phyloP scores from a whole-genome alignment of 2,797 vertebrate genomes.

The Spheniscus humboldti region DNA sequence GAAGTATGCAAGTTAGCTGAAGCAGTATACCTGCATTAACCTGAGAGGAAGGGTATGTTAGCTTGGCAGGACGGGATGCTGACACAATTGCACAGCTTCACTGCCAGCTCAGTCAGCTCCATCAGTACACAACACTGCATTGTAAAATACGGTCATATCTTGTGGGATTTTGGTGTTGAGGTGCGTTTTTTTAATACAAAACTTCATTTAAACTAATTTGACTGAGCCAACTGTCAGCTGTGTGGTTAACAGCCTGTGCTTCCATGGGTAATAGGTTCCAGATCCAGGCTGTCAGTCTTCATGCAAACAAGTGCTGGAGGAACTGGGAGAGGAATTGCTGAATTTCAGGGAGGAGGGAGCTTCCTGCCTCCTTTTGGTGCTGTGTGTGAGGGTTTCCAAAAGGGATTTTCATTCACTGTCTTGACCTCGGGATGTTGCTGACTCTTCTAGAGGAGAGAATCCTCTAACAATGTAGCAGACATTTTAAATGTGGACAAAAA shows the following conservation, averaged over 20 bases:
- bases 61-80: background rate
- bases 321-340: background rate
- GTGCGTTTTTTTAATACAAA: background rate
- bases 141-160: background rate
- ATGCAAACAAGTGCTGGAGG: constrained; percentile 6
- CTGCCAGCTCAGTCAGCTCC: background rate
- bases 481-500: background rate
- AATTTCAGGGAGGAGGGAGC: background rate
- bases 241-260: constrained; percentile 45
- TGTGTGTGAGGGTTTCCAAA: background rate
- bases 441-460: background rate
- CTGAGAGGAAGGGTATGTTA: background rate
- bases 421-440: background rate
- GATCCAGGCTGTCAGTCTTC: constrained; percentile 11
- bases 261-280: constrained; percentile 52
- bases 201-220: constrained; percentile 9
- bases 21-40: background rate
- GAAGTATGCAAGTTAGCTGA: background rate
- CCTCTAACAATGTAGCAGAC: background rate
- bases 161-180: background rate
- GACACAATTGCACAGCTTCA: rapidly evolving
- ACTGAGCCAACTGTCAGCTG: background rate
- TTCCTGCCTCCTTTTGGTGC: constrained; percentile 4
- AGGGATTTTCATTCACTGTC: background rate
- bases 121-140: rapidly evolving